These are phyloP conservation scores for Pangasius krempfi DNA, from an alignment of 2,797 vertebrate genomes.

Conservation along the genomic window DNA sequence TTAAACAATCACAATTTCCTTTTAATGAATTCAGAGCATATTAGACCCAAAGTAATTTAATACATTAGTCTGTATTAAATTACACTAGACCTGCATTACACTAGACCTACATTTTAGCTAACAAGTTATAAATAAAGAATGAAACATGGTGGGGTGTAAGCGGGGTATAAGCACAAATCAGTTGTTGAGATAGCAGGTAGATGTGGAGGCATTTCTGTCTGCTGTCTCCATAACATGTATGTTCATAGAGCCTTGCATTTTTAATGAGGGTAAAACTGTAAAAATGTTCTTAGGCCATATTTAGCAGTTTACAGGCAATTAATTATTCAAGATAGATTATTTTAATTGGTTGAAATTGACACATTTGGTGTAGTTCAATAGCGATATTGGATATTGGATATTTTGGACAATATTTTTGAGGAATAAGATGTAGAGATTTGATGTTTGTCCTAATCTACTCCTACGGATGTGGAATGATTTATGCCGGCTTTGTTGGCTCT, in stretches of 20 bases:
- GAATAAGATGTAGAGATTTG: conserved; percentile 15
- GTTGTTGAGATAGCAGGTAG: not conserved
- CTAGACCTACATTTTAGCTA: not conserved
- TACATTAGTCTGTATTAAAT: not conserved
- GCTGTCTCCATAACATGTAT: not conserved
- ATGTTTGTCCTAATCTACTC: conserved; percentile 24
- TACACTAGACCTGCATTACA: no score
- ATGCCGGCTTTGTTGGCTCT: conserved; percentile 18
- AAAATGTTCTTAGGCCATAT: not conserved
- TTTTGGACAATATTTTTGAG: not conserved
- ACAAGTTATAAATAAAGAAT: conserved; percentile 5
- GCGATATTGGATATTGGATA: not conserved
- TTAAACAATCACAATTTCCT: not conserved
- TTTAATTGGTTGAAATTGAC: not conserved
- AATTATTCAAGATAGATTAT: not conserved
- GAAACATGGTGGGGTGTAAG: not conserved
- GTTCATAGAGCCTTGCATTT: not conserved
- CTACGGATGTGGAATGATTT: conserved; percentile 33
- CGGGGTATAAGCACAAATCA: not conserved
- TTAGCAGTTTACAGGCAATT: not conserved
- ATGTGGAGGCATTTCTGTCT: not conserved
- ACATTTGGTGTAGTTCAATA: not conserved
- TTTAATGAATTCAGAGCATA: not conserved
- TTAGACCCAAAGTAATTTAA: not conserved
- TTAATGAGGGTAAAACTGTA: not conserved